Evolutionary conservation across 2,888 invertebrate genomes (phyloP).

Genomic region (Phyllotreta striolata): DNA sequence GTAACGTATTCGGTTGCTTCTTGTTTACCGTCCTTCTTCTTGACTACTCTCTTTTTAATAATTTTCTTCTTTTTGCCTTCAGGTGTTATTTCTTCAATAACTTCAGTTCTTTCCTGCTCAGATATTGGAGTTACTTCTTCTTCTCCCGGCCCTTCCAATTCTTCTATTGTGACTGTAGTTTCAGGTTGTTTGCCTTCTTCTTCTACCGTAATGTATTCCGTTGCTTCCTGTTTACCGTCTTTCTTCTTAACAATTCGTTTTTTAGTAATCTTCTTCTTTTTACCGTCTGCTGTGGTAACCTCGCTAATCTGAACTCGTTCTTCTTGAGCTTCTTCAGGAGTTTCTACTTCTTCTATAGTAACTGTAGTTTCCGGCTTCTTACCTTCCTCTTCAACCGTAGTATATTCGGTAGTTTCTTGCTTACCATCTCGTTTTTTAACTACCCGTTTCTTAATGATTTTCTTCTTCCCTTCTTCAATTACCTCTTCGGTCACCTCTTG

Average conservation of each 20-base stretch:
- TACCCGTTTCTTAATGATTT: conserved; percentile 53
- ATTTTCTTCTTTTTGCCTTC: conserved; percentile 44
- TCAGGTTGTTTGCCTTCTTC: conserved; percentile 52
- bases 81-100: conserved; percentile 38
- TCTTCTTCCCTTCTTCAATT: conserved; percentile 43
- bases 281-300: conserved; percentile 45
- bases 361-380: conserved; percentile 49
- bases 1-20: conserved; percentile 53
- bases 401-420: conserved; percentile 52
- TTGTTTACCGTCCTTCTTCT: conserved; percentile 53
- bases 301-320: conserved; percentile 48
- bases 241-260: conserved; percentile 47
- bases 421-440: conserved; percentile 56
- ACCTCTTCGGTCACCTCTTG: conserved; percentile 33
- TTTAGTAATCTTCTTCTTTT: conserved; percentile 43
- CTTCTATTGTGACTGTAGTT: conserved; percentile 51
- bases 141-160: conserved; percentile 48
- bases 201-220: conserved; percentile 56
- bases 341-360: conserved; percentile 34
- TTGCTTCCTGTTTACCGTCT: conserved; percentile 54
- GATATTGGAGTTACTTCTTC: conserved; percentile 37
- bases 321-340: conserved; percentile 46
- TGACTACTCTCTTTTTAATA: conserved; percentile 45
- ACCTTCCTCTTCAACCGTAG: conserved; percentile 51
- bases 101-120: conserved; percentile 49